phyloP scores from a whole-genome alignment of 2,113 vertebrate genomes.

The Lathamus discolor region DNA sequence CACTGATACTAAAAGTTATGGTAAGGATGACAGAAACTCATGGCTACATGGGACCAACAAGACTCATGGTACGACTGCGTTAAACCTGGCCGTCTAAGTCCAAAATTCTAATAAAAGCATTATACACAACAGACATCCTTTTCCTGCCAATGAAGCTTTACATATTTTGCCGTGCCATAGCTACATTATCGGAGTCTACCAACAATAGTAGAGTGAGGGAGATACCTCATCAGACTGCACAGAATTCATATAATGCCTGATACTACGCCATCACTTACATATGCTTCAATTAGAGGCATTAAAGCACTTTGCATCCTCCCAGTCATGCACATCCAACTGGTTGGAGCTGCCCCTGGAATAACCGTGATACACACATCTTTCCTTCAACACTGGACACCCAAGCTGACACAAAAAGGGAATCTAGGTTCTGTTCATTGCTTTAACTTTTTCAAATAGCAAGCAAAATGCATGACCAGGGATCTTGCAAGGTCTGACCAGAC shows the following conservation, averaged over 20 bases:
- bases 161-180: neutral
- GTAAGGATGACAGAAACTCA: neutral
- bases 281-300: neutral
- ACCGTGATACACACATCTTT: neutral
- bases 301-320: neutral
- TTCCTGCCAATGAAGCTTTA: neutral
- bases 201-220: fast-evolving
- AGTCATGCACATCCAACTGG: neutral
- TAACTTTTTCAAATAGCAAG: neutral
- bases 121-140: neutral
- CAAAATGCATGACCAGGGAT: neutral
- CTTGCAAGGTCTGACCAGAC: neutral
- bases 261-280: neutral
- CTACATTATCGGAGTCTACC: too few species aligned
- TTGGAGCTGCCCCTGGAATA: neutral
- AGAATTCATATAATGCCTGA: neutral
- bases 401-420: neutral
- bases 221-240: neutral
- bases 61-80: neutral
- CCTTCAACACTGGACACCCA: neutral
- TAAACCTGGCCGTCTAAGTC: neutral
- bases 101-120: neutral
- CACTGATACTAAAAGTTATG: neutral
- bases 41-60: neutral
- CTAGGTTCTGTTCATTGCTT: neutral